Base-by-base conservation (phyloP, 1,140 invertebrate genomes). In the Heliconius hewitsoni region DNA sequence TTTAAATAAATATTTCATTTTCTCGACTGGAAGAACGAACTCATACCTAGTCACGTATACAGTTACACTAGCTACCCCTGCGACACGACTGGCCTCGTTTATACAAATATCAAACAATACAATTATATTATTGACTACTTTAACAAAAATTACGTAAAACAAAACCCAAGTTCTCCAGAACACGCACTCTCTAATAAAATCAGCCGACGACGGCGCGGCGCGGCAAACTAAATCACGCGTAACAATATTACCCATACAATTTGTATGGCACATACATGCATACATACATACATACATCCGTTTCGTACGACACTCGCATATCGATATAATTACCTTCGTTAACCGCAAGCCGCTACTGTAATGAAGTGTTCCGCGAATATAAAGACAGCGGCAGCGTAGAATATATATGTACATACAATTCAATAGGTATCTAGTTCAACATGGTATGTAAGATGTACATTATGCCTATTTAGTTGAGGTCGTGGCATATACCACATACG, bases 281-380 rank as follows among this genome's bases (percentile, higher is more conserved):
- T 76, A 85, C 76, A 77, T 81, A 5, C 50, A 52, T 52, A 46
- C 82, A 74, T 50, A 57, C 70, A 80, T 83, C 80, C 82, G 84
- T 88, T 86, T 85, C 76, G 86, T 84, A 86, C 83, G 74, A 81
- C 79, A 82, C 77, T 75, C 78, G 83, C 82, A 85, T 87, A 85
- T 82, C 80, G 83, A 87, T 81, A 74, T 87, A 86, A 88, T 88
- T 85, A 83, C 71, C 81, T 87, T 86, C 80, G 85, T 86, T 88
- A 85, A 81, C 76, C 79, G 82, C 81, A 83, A 86, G 83, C 79
- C 81, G 79, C 79, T 18, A 42, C 75, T 77, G 85, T 85, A 87
- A 85, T 84, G 81, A 79, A 82, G 76, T 82, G 78, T 82, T 83
- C 84, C 83, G 81, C 81, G 78, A 84, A 84, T 86, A 80, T 84